These are phyloP conservation scores for Melipona quadrifasciata DNA, from an alignment of 1,140 invertebrate genomes.

Conservation along the genomic window DNA sequence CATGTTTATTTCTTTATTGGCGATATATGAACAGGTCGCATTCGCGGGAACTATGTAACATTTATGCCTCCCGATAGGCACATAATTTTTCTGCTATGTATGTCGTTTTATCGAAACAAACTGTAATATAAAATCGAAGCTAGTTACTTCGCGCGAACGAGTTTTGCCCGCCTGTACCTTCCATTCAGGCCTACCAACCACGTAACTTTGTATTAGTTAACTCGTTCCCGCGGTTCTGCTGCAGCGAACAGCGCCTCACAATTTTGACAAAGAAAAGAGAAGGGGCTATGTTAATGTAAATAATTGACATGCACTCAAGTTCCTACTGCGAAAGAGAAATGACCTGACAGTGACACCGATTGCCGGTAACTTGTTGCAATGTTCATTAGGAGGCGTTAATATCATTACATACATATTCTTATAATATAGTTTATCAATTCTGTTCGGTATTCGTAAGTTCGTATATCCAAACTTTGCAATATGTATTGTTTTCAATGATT, in stretches of 20 bases:
- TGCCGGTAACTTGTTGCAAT: conserved; percentile 40
- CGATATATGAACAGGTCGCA: conserved; percentile 2
- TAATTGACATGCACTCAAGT: conserved; percentile 24
- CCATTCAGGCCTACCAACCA: conserved; percentile 42
- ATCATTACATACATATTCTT: neutral
- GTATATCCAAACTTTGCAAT: neutral
- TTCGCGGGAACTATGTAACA: conserved; percentile 10
- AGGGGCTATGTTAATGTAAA: conserved; percentile 34
- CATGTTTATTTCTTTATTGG: conserved; percentile 1
- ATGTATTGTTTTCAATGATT: neutral
- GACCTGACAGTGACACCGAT: conserved; percentile 30
- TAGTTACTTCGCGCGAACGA: conserved; percentile 50
- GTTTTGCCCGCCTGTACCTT: conserved; percentile 31
- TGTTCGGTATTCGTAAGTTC: neutral
- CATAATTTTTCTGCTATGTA: neutral
- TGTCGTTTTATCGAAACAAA: conserved; percentile 33
- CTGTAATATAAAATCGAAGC: conserved; percentile 6
- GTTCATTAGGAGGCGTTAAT: conserved; percentile 27
- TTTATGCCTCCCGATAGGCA: neutral
- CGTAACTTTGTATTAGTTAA: neutral
- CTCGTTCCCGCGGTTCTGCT: neutral
- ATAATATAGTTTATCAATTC: neutral
- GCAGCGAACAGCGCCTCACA: neutral
- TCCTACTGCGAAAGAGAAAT: conserved; percentile 27
- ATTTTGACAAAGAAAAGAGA: conserved; percentile 4